These are phyloP conservation scores for Coccyzus lansbergi DNA, from an alignment of 2,797 vertebrate genomes.

Conservation along the genomic window DNA sequence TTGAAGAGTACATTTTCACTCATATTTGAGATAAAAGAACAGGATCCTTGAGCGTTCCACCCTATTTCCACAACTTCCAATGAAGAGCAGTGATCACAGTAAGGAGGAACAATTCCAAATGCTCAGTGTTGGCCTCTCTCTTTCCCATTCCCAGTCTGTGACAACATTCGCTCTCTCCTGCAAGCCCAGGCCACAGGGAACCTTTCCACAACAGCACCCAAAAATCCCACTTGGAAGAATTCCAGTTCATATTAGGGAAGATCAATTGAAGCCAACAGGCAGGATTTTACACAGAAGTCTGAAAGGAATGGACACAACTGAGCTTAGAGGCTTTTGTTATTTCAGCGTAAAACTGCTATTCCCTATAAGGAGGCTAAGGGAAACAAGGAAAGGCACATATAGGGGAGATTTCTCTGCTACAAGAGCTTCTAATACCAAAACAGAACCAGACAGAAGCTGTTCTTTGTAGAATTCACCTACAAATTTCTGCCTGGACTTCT, in stretches of 20 bases:
- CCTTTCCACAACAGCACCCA: not conserved
- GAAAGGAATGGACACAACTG: not conserved
- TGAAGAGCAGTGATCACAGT: fast-evolving
- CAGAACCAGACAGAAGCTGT: not conserved
- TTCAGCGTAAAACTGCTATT: not conserved
- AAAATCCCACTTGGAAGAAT: not conserved
- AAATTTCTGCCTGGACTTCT: not conserved
- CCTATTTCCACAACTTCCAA: not conserved
- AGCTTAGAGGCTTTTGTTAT: not conserved
- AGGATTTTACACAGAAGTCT: not conserved
- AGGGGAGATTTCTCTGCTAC: not conserved
- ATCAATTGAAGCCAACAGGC: not conserved
- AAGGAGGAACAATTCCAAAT: fast-evolving
- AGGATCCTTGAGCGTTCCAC: not conserved
- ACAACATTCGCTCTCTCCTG: not conserved
- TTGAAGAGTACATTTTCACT: not conserved
- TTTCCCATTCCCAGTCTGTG: not conserved
- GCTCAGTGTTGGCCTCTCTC: not conserved
- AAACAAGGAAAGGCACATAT: not conserved
- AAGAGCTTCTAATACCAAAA: not conserved
- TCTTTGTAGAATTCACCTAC: fast-evolving
- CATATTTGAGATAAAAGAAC: not conserved
- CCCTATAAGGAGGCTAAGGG: not conserved
- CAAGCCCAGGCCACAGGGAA: fast-evolving
- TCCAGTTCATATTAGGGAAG: not conserved